phyloP scores from a whole-genome alignment of 92 coral and sea anemone species.

The Parazoanthus atlanticus region DNA sequence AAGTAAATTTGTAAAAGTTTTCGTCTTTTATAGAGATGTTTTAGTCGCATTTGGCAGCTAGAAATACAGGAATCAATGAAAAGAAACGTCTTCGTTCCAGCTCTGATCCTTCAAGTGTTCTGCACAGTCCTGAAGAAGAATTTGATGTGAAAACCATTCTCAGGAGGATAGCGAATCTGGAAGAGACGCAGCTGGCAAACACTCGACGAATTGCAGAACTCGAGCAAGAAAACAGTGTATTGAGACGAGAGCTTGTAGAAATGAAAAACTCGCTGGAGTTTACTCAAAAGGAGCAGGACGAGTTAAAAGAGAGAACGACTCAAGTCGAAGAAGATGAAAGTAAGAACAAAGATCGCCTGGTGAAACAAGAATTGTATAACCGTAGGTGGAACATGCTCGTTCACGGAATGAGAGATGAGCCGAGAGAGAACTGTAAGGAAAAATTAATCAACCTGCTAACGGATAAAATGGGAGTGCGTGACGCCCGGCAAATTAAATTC shows the following conservation, averaged over 20 bases:
- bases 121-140: constrained; percentile 4
- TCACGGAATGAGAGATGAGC: no score
- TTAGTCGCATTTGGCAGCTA: not conserved
- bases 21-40: constrained; percentile 1
- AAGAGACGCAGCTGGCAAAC: constrained; percentile 15
- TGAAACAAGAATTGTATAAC: not conserved
- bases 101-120: not conserved
- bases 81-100: constrained; percentile 17
- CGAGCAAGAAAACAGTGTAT: constrained; percentile 9
- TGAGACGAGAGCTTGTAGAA: not conserved
- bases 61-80: constrained; percentile 2
- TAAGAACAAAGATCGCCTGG: not conserved
- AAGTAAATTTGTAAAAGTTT: not conserved
- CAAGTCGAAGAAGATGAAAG: constrained; percentile 7
- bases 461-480: no score
- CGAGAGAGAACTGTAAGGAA: no score
- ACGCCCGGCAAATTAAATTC: no score
- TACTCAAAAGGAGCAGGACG: constrained; percentile 2
- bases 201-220: constrained; percentile 2
- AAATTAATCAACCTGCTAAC: no score
- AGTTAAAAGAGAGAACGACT: constrained; percentile 1
- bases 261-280: constrained; percentile 3
- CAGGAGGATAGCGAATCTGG: constrained; percentile 9
- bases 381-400: no score
- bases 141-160: not conserved